phyloP scores from a whole-genome alignment of 2,797 vertebrate species.

The Huso huso region DNA sequence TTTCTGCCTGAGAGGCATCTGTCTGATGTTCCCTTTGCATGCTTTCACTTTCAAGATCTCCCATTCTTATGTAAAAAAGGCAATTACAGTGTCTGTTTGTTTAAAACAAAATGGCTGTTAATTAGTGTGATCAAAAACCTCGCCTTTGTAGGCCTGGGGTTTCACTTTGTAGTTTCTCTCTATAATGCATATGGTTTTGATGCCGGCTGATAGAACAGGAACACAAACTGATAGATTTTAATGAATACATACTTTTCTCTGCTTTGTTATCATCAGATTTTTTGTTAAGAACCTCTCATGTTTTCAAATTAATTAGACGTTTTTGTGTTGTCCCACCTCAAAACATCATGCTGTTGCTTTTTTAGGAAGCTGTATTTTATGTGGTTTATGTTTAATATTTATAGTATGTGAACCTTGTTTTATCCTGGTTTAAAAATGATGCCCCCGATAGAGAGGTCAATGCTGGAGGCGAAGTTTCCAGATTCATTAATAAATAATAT shows the following conservation, averaged over 20 bases:
- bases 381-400: neutral
- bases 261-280: slow-evolving; percentile 53
- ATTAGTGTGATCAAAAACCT: slow-evolving; percentile 96
- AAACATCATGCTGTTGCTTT: slow-evolving; percentile 48
- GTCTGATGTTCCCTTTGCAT: slow-evolving; percentile 79
- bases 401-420: neutral
- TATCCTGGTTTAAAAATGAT: neutral
- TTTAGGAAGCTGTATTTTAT: neutral
- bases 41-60: slow-evolving; percentile 96
- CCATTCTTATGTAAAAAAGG: slow-evolving; percentile 99
- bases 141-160: slow-evolving; percentile 80
- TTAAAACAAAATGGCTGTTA: slow-evolving; percentile 99
- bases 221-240: slow-evolving; percentile 78
- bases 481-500: neutral
- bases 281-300: slow-evolving; percentile 61
- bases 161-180: slow-evolving; percentile 87
- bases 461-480: neutral
- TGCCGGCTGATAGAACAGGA: slow-evolving; percentile 87
- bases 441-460: neutral
- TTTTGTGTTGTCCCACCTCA: slow-evolving; percentile 53
- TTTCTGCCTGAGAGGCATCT: slow-evolving; percentile 62
- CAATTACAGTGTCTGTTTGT: slow-evolving; percentile 99
- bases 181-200: slow-evolving; percentile 80
- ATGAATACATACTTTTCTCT: slow-evolving; percentile 76
- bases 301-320: slow-evolving; percentile 54